Evolutionary conservation across 2,888 invertebrate species (phyloP), one percentile per base, ranked within the genome.

Genomic region (Athalia cordata): DNA sequence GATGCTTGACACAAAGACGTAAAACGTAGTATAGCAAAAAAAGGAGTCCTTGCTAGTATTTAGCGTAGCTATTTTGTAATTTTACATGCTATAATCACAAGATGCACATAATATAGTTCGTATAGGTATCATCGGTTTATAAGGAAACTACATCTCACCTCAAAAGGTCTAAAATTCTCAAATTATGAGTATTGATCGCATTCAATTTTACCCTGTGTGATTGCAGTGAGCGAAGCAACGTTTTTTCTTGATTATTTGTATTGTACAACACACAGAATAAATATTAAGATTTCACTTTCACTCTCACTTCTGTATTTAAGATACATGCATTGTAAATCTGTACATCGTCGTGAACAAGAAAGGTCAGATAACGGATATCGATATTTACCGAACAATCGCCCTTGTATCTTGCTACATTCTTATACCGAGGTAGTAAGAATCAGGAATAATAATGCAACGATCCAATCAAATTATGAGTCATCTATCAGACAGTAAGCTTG

Each of bases 401-500:
- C 59, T 59, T 59, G 13, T 59, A 45, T 47, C 13, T 72, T 57
- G n/a, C 57, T 45, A 59, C 29, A 59, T 13, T 47, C 72, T 57
- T 75, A 75, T 75, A 77, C 67, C 65, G 64, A 79, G 57, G 75
- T 52, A 79, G 4, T 11, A 52, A 29, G 9, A 78, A 74, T 47
- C 29, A 29, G 29, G 2, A 29, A 29, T 29, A 29, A 74, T 65
- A 68, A 59, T 29, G 64, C 59, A 77, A 15, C 66, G 77, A 61
- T 77, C 72, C 47, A 50, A 62, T 45, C 43, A 64, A 72, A 62
- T 59, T 55, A 59, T 77, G 67, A 78, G 61, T 80, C 70, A 79
- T 78, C 74, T 81, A 75, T 74, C 75, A 68, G 59, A 68, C 78
- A 66, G 78, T 59, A 75, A 75, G 75, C 62, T n/a, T 75, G 47